A percentile compares a stretch with the other conserved stretches of the same genome.
phyloP scores from a whole-genome alignment of 1,140 invertebrate genomes.

The Stratiolaelaps scimitus region DNA sequence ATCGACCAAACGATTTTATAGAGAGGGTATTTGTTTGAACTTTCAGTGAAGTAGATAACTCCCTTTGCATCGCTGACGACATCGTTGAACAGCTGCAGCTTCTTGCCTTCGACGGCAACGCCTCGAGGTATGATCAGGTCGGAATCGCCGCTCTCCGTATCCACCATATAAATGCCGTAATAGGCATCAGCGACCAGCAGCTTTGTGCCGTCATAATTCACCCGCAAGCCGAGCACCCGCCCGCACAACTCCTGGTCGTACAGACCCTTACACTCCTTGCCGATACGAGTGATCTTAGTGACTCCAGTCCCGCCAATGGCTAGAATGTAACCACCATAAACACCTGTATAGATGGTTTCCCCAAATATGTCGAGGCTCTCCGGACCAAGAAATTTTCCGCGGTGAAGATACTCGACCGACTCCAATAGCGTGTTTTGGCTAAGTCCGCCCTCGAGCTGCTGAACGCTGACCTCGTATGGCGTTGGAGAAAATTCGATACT shows the following conservation, averaged over 20 bases:
- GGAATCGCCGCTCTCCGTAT: conserved; percentile 20
- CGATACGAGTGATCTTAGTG: conserved; percentile 13
- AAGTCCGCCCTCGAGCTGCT: conserved; percentile 13
- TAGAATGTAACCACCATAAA: conserved; percentile 13
- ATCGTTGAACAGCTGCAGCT: conserved; percentile 20
- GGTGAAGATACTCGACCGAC: background rate
- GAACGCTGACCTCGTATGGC: conserved; percentile 1
- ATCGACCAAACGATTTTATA: conserved; percentile 16
- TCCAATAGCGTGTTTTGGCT: conserved; percentile 4
- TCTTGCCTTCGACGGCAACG: conserved; percentile 7
- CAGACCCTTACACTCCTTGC: conserved; percentile 11
- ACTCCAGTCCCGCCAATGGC: conserved; percentile 12
- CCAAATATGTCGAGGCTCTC: conserved; percentile 16
- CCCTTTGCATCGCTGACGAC: background rate
- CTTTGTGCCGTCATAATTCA: conserved; percentile 21
- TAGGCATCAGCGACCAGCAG: conserved; percentile 20
- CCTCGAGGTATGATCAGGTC: conserved; percentile 7
- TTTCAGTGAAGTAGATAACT: conserved; percentile 6
- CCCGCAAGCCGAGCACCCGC: background rate
- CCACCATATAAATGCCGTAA: conserved; percentile 22
- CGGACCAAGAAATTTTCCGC: conserved; percentile 17
- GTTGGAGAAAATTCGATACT: background rate
- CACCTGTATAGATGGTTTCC: conserved; percentile 17
- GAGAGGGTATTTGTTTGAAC: conserved; percentile 22
- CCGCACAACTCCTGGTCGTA: conserved; percentile 23